Evolutionary conservation across 1,140 invertebrate species (phyloP), one percentile per base, ranked within the genome.

Genomic region (Drosophila dunni): DNA sequence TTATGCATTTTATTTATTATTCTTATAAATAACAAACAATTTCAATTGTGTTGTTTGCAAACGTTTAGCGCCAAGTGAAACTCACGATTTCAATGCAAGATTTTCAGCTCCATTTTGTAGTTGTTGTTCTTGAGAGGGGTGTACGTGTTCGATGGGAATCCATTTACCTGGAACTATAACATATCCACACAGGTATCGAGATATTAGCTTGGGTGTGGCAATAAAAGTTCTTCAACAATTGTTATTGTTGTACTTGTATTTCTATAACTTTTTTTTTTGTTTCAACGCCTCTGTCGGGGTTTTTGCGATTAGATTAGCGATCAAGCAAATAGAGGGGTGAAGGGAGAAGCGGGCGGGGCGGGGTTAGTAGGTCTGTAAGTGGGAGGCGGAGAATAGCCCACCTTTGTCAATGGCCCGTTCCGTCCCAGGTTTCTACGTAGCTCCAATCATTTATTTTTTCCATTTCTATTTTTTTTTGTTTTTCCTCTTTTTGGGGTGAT

Each of bases 251-350:
- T 29, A 29, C 62, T 82, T 82, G 80, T 83, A 88, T 79, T 88
- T 68, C 66, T 24, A 24, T n/a, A n/a, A n/a, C 61, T 82, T 79
- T 76, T 79, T 82, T 79, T 88, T 83, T 88, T 82, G 83, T 88
- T 86, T 88, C 83, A 88, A 88, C 79, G 77, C 60, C 78, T 82
- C 70, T 79, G 80, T 62, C 80, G 73, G 80, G 73, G 53, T 81
- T 85, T 86, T 75, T 53, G 84, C 84, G 85, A 90, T 90, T 90
- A 90, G 85, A 90, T 90, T 90, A 90, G 79, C 77, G 56, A 36
- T 63, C 51, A 62, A 60, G 61, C 79, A 79, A 69, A 78, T 81
- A 78, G 66, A 78, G 57, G 68, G 38, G 9, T 38, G 10, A 17
- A 9, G 7, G 34, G 11, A 13, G n/a, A n/a, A n/a, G n/a, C n/a